phyloP scores from a whole-genome alignment of 1,140 invertebrate species.

The Micrasema longulum region DNA sequence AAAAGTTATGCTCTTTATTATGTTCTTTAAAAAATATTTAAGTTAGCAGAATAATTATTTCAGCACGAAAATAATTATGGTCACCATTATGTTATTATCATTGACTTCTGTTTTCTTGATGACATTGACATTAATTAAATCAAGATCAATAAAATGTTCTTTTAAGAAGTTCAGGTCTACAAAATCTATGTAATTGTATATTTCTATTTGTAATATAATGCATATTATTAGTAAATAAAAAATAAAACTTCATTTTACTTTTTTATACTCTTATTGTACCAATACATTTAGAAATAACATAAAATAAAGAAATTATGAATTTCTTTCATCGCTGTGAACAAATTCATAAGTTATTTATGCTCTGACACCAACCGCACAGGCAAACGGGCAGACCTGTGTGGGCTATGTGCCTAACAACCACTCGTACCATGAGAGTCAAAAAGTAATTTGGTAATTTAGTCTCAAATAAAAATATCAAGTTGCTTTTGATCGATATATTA shows the following conservation, averaged over 20 bases:
- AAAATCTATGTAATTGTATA: neutral
- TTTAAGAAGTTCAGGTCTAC: slow-evolving; percentile 6
- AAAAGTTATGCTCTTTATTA: neutral
- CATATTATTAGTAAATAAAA: neutral
- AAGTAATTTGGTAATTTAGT: slow-evolving; percentile 30
- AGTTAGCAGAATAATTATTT: neutral
- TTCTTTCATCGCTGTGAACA: slow-evolving; percentile 20
- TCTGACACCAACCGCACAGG: slow-evolving; percentile 3
- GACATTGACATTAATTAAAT: neutral
- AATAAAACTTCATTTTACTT: slow-evolving; percentile 5
- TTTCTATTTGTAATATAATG: slow-evolving; percentile 5
- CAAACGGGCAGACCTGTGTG: neutral
- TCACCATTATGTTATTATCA: neutral
- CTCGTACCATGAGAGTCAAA: slow-evolving; percentile 19
- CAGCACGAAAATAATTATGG: neutral
- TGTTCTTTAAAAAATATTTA: neutral
- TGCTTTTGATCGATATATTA: slow-evolving; percentile 22
- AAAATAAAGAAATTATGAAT: neutral
- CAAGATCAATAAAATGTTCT: slow-evolving; percentile 8
- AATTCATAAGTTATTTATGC: slow-evolving; percentile 11
- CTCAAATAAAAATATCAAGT: slow-evolving; percentile 4
- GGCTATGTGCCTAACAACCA: slow-evolving; percentile 15
- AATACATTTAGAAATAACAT: neutral
- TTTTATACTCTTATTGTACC: slow-evolving; percentile 36
- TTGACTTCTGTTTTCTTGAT: slow-evolving; percentile 7